phyloP scores from a whole-genome alignment of 2,888 invertebrate genomes.

The Corbicula japonica region DNA sequence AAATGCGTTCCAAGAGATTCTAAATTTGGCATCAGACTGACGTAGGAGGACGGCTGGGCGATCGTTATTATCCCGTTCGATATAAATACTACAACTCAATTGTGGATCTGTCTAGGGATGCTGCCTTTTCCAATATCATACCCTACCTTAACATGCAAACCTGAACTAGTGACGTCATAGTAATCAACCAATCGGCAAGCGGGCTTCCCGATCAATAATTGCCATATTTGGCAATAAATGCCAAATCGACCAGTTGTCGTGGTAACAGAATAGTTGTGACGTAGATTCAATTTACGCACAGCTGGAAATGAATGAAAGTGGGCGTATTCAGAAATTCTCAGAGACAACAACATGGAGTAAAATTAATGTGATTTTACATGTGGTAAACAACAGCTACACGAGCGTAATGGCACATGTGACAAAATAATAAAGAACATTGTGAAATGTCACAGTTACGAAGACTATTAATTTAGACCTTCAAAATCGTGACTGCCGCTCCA shows the following conservation, averaged over 20 bases:
- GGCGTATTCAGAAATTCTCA: too few relatives aligned
- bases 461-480: too few relatives aligned
- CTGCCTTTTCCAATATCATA: background rate
- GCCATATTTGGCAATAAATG: conserved; percentile 62
- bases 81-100: conserved; percentile 20
- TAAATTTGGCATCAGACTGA: conserved; percentile 46
- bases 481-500: too few relatives aligned
- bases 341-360: too few relatives aligned
- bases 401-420: too few relatives aligned
- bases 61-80: conserved; percentile 15
- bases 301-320: too few relatives aligned
- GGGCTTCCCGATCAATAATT: conserved; percentile 24
- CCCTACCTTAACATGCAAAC: conserved; percentile 3
- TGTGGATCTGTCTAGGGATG: conserved; percentile 14
- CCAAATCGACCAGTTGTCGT: conserved; percentile 59
- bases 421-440: too few relatives aligned
- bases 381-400: too few relatives aligned
- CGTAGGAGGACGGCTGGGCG: conserved; percentile 49
- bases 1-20: conserved; percentile 36
- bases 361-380: too few relatives aligned
- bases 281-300: too few relatives aligned
- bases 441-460: too few relatives aligned
- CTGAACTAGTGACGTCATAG: conserved; percentile 26
- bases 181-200: conserved; percentile 3
- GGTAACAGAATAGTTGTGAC: conserved; percentile 47